Evolutionary conservation across 2,113 vertebrate species (phyloP).

Genomic region (Sorex fumeus): DNA sequence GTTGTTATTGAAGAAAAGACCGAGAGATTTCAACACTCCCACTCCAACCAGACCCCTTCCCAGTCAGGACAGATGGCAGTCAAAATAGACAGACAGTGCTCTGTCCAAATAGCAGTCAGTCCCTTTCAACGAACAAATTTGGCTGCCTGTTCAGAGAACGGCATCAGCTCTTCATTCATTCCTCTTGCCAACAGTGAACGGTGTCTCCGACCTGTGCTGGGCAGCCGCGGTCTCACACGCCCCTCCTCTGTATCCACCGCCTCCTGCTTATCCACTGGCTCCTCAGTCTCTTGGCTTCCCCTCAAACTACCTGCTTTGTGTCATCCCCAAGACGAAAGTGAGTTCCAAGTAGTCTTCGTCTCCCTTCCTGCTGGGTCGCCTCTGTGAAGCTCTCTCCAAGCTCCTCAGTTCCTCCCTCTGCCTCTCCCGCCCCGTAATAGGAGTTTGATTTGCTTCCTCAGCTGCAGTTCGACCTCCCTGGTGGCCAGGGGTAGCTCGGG

Average conservation of each 20-base stretch:
- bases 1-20: conserved; percentile 41
- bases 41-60: no score
- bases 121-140: background rate
- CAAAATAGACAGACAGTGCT: background rate
- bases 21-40: background rate
- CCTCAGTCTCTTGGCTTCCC: background rate
- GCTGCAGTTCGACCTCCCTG: background rate
- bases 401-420: background rate
- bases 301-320: background rate
- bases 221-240: background rate
- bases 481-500: background rate
- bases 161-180: background rate
- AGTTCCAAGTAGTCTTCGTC: rapidly evolving
- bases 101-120: background rate
- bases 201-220: background rate
- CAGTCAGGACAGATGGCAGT: background rate
- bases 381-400: background rate
- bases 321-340: background rate
- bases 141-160: background rate
- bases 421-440: background rate
- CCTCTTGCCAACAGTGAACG: background rate
- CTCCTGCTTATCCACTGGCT: background rate
- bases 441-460: background rate
- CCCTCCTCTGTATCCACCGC: background rate
- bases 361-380: background rate